Evolutionary conservation across 2,888 invertebrate genomes (phyloP).

Genomic region (Trissonchulus latispiculum): DNA sequence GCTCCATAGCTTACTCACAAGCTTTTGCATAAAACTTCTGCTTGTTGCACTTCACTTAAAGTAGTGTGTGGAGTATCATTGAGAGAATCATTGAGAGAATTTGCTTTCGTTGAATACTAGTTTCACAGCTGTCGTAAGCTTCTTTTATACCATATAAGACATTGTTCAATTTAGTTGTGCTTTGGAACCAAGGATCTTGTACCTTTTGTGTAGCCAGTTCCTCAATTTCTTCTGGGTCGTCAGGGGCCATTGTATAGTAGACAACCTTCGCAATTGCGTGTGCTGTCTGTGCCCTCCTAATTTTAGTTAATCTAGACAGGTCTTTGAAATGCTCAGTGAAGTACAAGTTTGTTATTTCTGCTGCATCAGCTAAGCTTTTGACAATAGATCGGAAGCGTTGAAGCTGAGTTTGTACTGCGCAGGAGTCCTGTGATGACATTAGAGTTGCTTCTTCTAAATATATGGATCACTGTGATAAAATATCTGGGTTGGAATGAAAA

Average conservation of each 20-base stretch:
- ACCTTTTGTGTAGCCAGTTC: background rate
- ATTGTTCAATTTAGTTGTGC: background rate
- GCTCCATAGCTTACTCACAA: too few species aligned
- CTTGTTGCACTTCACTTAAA: background rate
- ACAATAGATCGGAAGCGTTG: background rate
- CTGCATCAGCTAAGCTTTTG: background rate
- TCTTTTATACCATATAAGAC: background rate
- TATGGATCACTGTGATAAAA: background rate
- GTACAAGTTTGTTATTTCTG: background rate
- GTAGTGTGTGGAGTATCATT: background rate
- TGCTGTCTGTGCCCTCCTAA: background rate
- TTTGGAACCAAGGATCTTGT: background rate
- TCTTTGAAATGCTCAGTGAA: background rate
- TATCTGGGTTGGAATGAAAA: background rate
- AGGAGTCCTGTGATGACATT: background rate
- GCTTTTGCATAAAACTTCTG: too few species aligned
- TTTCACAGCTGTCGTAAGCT: background rate
- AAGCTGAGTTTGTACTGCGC: background rate
- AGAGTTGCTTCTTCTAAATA: background rate
- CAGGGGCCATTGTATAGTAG: background rate
- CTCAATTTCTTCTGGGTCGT: conserved; percentile 3
- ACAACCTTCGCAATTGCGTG: background rate
- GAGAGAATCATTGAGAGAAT: background rate
- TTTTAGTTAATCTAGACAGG: background rate
- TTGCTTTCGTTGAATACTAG: background rate